These are phyloP conservation scores for Agrochola circellaris DNA, from an alignment of 2,888 invertebrate genomes.

Conservation along the genomic window DNA sequence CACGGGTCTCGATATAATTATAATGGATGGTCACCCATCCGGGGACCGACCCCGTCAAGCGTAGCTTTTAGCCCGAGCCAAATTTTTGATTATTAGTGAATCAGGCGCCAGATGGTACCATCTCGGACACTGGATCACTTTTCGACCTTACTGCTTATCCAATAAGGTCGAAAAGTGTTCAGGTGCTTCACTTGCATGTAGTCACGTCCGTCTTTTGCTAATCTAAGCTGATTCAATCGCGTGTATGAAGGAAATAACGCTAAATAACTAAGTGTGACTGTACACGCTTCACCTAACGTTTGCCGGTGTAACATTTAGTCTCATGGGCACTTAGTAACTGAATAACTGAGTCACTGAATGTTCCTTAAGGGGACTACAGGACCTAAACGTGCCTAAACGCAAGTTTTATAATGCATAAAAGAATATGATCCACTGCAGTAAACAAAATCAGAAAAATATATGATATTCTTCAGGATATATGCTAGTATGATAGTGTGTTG, in stretches of 20 bases:
- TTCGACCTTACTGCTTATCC: too few species aligned
- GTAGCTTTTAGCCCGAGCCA: background rate
- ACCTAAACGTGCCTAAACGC: too few species aligned
- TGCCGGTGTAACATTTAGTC: constrained; percentile 33
- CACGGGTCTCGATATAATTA: too few species aligned
- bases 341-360: constrained; percentile 40
- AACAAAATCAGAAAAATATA: too few species aligned
- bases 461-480: too few species aligned
- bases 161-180: too few species aligned
- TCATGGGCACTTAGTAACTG: constrained; percentile 20
- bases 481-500: too few species aligned
- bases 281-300: constrained; percentile 20
- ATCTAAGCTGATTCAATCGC: constrained; percentile 52
- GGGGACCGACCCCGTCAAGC: background rate
- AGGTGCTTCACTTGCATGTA: constrained; percentile 6
- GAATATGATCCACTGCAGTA: too few species aligned
- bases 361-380: too few species aligned
- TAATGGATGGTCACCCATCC: background rate
- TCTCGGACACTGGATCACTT: too few species aligned
- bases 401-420: too few species aligned
- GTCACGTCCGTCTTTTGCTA: constrained; percentile 27
- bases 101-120: too few species aligned
- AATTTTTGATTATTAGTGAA: constrained; percentile 25
- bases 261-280: constrained; percentile 37
- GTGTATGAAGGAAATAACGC: constrained; percentile 26